Base-by-base conservation (phyloP, 2,888 invertebrate genomes). In the Crepidodera aurea region DNA sequence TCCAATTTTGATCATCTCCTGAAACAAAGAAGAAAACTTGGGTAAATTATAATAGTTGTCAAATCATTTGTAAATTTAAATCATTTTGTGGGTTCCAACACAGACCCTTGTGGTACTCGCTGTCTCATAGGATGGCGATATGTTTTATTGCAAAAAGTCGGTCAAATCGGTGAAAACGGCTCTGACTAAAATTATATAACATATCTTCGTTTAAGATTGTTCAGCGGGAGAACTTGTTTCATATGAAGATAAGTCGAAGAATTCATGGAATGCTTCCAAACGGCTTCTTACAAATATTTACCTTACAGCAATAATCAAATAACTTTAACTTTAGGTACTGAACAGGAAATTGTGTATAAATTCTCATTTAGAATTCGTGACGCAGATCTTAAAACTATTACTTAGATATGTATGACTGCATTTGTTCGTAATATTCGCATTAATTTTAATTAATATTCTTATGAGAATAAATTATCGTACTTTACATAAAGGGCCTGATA, bases 241-340 rank as follows among this genome's bases (percentile, higher is more conserved):
- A 62, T 71, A 62, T 62, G 69, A 60, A 70, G 68, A 69, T 71
- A 72, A 72, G 68, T 66, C 15, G 60, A 69, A 67, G 73, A 72
- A 75, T 75, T 65, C 71, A 57, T 64, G 67, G 74, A 73, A 75
- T 75, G 73, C 66, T 63, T 70, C 64, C 64, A 64, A 69, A 71
- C 68, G 67, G 70, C 68, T 68, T 71, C 70, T 70, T 70, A 72
- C 74, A 75, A 75, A 75, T 75, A 75, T 75, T 75, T 75, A 73
- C 73, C 74, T 71, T 72, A 67, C 60, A 71, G 73, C 72, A 71
- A 74, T 71, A 73, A 69, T 73, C 71, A 73, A 73, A 74, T 73
- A 54, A 73, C 66, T 68, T 64, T 60, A 68, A 64, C 65, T 62
- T 64, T 58, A 58, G 53, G 68, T 61, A 64, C 69, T 62, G 67